These are phyloP conservation scores for Pantala flavescens DNA, from an alignment of 1,140 invertebrate genomes.

Conservation along the genomic window DNA sequence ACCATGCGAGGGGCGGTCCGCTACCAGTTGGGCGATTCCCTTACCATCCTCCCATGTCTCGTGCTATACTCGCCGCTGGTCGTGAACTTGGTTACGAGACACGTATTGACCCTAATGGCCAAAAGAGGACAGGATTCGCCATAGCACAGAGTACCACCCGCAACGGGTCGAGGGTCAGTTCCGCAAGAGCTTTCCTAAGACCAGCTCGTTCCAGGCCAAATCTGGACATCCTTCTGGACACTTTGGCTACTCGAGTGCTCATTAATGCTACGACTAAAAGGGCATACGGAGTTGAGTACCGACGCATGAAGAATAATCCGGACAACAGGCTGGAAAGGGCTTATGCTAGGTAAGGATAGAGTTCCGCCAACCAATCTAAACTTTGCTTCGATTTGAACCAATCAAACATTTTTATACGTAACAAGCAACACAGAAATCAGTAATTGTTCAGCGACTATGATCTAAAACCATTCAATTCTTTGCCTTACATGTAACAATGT, in stretches of 20 bases:
- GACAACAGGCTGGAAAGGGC: slow-evolving; percentile 24
- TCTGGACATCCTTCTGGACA: slow-evolving; percentile 64
- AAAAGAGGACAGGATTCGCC: slow-evolving; percentile 62
- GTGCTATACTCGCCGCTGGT: slow-evolving; percentile 72
- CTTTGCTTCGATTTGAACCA: no score
- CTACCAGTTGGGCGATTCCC: slow-evolving; percentile 72
- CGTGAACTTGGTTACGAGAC: slow-evolving; percentile 53
- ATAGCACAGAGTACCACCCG: slow-evolving; percentile 80
- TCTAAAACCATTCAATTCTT: no score
- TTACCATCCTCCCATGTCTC: slow-evolving; percentile 73
- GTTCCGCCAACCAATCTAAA: no score
- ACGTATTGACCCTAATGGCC: slow-evolving; percentile 65
- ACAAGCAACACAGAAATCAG: no score
- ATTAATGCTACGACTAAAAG: slow-evolving; percentile 55
- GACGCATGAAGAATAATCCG: slow-evolving; percentile 30
- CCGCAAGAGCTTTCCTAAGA: slow-evolving; percentile 64
- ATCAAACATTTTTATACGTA: no score
- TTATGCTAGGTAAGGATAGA: slow-evolving; percentile 29
- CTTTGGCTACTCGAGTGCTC: slow-evolving; percentile 58
- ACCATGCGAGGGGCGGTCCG: slow-evolving; percentile 64
- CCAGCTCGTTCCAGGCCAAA: slow-evolving; percentile 63
- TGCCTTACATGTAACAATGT: no score
- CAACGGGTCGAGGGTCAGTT: slow-evolving; percentile 74
- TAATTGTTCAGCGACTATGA: no score
- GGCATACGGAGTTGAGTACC: slow-evolving; percentile 57